These are phyloP conservation scores for Portunus trituberculatus DNA, from an alignment of 1,140 invertebrate species.

Conservation along the genomic window DNA sequence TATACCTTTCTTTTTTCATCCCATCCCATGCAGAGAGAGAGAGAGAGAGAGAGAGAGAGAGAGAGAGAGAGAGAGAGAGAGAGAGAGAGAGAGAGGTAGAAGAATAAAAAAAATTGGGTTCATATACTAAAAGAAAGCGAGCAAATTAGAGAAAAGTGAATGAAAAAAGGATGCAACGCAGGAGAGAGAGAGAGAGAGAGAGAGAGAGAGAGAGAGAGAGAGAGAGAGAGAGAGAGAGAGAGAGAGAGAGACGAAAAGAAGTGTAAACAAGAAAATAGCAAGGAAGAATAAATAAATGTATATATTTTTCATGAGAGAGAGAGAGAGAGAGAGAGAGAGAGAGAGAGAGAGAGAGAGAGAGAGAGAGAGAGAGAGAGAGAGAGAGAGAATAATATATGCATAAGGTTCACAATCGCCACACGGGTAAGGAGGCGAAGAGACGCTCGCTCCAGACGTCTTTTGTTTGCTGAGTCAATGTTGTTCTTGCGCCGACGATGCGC, in stretches of 20 bases:
- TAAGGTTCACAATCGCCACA: slow-evolving; percentile 3
- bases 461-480: slow-evolving; percentile 21
- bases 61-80: neutral
- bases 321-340: neutral
- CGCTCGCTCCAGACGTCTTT: neutral
- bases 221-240: slow-evolving; percentile 41
- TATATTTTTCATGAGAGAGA: too few species aligned
- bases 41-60: neutral
- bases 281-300: too few species aligned
- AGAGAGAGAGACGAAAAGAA: neutral
- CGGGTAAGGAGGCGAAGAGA: neutral
- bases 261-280: too few species aligned
- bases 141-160: too few species aligned
- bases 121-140: too few species aligned
- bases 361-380: neutral
- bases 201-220: slow-evolving; percentile 60
- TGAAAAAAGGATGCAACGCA: too few species aligned
- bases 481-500: neutral
- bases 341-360: neutral
- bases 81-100: neutral
- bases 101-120: too few species aligned
- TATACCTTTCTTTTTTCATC: neutral
- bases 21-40: too few species aligned
- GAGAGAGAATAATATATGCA: neutral
- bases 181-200: slow-evolving; percentile 22